A percentile compares a stretch with the other conserved stretches of the same genome.
phyloP scores from a whole-genome alignment of 2,888 invertebrate genomes.

The Oscheius sp. region DNA sequence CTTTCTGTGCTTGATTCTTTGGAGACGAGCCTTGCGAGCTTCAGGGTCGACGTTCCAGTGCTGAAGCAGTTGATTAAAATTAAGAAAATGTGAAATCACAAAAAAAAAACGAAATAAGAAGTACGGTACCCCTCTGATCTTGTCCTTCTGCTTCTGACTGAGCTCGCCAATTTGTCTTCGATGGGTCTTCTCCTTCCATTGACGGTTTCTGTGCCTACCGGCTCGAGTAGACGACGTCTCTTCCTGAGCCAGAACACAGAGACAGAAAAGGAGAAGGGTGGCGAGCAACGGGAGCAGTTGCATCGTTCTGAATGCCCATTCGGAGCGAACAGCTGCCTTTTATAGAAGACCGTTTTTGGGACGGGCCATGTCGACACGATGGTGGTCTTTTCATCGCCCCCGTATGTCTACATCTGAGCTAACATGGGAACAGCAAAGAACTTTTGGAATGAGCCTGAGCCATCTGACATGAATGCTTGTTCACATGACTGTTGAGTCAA shows the following conservation, averaged over 20 bases:
- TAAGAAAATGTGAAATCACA: background rate
- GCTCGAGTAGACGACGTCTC: no score
- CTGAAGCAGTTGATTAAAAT: background rate
- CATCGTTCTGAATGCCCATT: constrained; percentile 8
- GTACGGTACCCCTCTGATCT: constrained; percentile 5
- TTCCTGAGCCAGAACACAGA: constrained; percentile 1
- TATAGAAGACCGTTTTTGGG: constrained; percentile 14
- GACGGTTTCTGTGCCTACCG: no score
- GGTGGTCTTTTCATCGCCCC: constrained; percentile 18
- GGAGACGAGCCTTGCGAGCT: constrained; percentile 8
- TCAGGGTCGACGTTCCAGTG: constrained; percentile 18
- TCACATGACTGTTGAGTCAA: background rate
- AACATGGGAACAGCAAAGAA: constrained; percentile 8
- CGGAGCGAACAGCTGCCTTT: constrained; percentile 3
- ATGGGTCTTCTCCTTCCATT: background rate
- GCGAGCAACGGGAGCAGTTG: constrained; percentile 21
- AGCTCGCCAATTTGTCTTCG: constrained; percentile 10
- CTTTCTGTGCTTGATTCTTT: background rate
- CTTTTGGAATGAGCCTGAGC: background rate
- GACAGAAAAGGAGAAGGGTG: background rate
- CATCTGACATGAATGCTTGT: background rate
- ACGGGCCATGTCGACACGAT: constrained; percentile 8
- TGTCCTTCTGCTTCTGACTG: constrained; percentile 13
- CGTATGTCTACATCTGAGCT: constrained; percentile 22
- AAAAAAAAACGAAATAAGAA: background rate